Conservation (phyloP, 23 tunicate species). For the Halocynthia aurantium region DNA sequence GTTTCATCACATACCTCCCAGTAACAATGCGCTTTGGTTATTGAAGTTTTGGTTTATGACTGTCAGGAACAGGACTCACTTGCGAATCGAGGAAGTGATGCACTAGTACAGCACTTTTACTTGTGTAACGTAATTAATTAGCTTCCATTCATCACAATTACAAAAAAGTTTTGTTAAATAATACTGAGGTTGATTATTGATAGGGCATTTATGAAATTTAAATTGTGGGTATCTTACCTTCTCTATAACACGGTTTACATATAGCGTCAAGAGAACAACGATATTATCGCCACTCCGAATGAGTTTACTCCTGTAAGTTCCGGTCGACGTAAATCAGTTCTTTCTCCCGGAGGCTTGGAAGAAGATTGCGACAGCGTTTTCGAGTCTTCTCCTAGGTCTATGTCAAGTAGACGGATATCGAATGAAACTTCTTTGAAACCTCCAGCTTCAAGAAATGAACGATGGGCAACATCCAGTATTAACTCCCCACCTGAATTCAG, state of each 20-base stretch:
- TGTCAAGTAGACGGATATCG: too few relatives aligned
- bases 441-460: background rate
- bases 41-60: too few relatives aligned
- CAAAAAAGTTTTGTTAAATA: too few relatives aligned
- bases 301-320: background rate
- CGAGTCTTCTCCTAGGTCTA: background rate
- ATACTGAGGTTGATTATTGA: too few relatives aligned
- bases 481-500: background rate
- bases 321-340: background rate
- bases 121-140: too few relatives aligned
- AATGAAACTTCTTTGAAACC: too few relatives aligned
- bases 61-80: too few relatives aligned
- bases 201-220: background rate
- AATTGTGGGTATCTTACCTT: background rate
- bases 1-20: too few relatives aligned
- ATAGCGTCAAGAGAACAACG: conserved; percentile 1
- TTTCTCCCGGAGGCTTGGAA: background rate
- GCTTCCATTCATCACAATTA: too few relatives aligned
- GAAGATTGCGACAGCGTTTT: conserved; percentile 6
- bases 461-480: background rate
- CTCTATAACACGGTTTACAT: background rate
- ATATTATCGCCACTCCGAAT: background rate
- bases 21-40: too few relatives aligned
- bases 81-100: too few relatives aligned
- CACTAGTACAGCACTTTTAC: too few relatives aligned